Base-by-base conservation (phyloP, 2,888 invertebrate species). In the Trilocha varians region DNA sequence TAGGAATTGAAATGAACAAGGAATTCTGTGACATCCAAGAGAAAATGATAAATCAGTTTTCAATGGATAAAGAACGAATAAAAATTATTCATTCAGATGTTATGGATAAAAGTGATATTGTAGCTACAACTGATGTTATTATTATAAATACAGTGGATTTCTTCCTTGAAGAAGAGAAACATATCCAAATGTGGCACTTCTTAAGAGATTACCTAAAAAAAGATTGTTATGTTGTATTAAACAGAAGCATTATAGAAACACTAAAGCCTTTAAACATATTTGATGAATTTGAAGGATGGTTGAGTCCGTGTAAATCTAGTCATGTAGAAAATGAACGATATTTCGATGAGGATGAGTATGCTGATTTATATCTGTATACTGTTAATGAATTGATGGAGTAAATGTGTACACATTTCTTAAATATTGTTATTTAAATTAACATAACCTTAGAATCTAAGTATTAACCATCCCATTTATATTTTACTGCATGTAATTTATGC, bases 81-180 rank as follows among this genome's bases (percentile, higher is more conserved):
- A 79, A 83, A 69, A 70, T 91, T 18, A 55, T 90, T 3, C 78
- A 89, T 59, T 87, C 88, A 16, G 88, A 90, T 67, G 79, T 92
- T 32, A 74, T 88, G 50, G 78, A 88, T 9, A 79, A 83, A 45
- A 65, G 75, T 46, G 87, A 90, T 45, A 59, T 89, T 25, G 64
- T 92, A 13, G 55, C 75, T 43, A 65, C 68, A 43, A 88, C 90
- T 11, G 87, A 92, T 67, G 75, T 92, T 40, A 70, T 92, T 16
- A 70, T 92, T 42, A 89, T 92, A 53, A 93, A 92, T 72, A 88
- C 90, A 2, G 88, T 92, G 60, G 91, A 91, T 57, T 92, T 91
- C 63, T 92, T 92, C 74, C 73, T 90, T 44, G 70, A 88, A 34
- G 62, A 71, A 41, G 83, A 87, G 25, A 83, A 87, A 42, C 91